A percentile compares a stretch with the other conserved stretches of the same genome.
Conservation (phyloP, 2,888 invertebrate species). For the Odontothrips loti region DNA sequence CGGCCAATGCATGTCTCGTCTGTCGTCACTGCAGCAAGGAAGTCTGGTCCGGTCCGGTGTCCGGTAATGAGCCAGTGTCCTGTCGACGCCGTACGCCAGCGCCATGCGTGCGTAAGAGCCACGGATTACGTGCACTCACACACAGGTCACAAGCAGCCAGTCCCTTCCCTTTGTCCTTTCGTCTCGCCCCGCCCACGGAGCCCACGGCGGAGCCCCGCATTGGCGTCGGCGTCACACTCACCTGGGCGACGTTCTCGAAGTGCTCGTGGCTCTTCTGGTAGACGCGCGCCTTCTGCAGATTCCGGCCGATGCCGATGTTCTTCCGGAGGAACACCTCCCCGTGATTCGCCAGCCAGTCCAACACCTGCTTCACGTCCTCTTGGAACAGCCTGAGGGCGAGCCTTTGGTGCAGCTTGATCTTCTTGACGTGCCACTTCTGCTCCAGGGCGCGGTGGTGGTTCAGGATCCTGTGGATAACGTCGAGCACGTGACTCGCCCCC, state of each 20-base stretch:
- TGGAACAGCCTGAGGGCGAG: conserved; percentile 88
- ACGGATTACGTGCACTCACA: too few species aligned
- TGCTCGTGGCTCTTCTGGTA: conserved; percentile 98
- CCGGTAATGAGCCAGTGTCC: too few species aligned
- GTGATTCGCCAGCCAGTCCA: conserved; percentile 96
- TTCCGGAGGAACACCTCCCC: conserved; percentile 95
- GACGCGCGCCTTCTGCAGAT: conserved; percentile 88
- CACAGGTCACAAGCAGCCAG: neutral
- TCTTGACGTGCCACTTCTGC: conserved; percentile 90
- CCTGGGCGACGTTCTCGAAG: conserved; percentile 97
- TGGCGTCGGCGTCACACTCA: conserved; percentile 48
- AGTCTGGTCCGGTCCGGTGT: neutral
- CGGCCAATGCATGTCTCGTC: too few species aligned
- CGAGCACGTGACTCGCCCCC: conserved; percentile 92
- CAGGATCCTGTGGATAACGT: conserved; percentile 93
- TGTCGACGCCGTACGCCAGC: too few species aligned
- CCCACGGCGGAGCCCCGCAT: too few species aligned
- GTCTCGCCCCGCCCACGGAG: neutral
- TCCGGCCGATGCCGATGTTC: conserved; percentile 94
- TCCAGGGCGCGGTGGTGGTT: conserved; percentile 92
- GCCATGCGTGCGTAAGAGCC: too few species aligned
- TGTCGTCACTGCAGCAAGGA: neutral
- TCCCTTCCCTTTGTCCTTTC: neutral
- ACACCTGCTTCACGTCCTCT: conserved; percentile 94
- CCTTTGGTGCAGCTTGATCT: conserved; percentile 91